Evolutionary conservation across 1,140 invertebrate species (phyloP), one percentile per base, ranked within the genome.

Genomic region (Conus ventricosus): DNA sequence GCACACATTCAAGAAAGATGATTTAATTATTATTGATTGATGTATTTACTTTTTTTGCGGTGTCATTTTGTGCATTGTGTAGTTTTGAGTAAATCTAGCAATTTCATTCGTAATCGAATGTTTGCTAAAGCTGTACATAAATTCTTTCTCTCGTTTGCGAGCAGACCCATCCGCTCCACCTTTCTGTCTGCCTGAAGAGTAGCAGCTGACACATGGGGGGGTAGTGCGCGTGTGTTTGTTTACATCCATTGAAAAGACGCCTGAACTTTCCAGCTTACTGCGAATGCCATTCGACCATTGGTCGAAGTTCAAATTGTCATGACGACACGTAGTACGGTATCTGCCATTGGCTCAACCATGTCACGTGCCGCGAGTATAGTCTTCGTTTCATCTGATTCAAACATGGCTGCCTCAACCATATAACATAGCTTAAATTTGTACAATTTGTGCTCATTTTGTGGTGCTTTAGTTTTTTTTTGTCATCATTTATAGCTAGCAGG

Each of bases 391-490:
- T 91, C 89, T 87, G 90, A 90, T 94, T 93, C 92, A 94, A 94
- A 94, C 93, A 94, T 94, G 94, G 94, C 94, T 92, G 94, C 92
- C 88, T 88, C 67, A 23, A n/a, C 57, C 55, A 20, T 51, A 87
- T 76, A 76, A 23, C 82, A 55, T 83, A 83, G 82, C 55, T 83
- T 83, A 20, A n/a, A n/a, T 57, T 0, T 17, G 8, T 23, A 87
- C 11, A 51, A 51, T 76, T n/a, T 27, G n/a, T 54, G 63, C 51
- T 76, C 25, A 27, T n/a, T 76, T 53, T 75, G 67, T 67, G 53
- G 67, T n/a, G 80, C 78, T 89, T 57, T 84, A 25, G 67, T 85
- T 84, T 88, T 76, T 11, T 11, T 85, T 11, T 71, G 27, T 53
- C 55, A 75, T 53, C 39, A 15, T 55, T 76, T 55, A 57, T 88